Evolutionary conservation across 2,888 invertebrate species (phyloP), one percentile per base, ranked within the genome.

Genomic region (Macropis europaea): DNA sequence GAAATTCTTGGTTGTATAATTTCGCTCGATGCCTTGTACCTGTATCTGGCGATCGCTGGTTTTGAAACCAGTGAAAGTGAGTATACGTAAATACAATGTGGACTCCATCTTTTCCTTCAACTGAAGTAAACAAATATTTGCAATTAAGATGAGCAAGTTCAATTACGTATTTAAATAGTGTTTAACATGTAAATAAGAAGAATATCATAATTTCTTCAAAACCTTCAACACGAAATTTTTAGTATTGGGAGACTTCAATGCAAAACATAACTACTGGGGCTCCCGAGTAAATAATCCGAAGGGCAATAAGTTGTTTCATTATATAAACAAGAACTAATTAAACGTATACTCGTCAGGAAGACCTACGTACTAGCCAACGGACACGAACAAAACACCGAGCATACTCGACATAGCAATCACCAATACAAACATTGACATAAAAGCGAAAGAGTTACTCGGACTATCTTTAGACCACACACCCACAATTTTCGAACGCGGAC

Each of bases 1-100:
- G 67, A 32, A 52, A 69, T 67, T 59, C 69, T 22, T 13, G 6
- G 22, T 19, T 45, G 43, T 50, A 45, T 56, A 53, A 64, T 40
- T 52, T 40, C 38, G 32, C 40, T 56, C 3, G 9, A n/a, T 7
- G 53, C 30, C 24, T 17, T 9, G 30, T 4, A n/a, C 17, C 2
- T 1, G 42, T 19, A 17, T 30, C 52, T n/a, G n/a, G 24, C 32
- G 32, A 47, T 47, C 50, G 34, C 40, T 9, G 36, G 43, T 52
- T 67, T 38, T 38, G 36, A 40, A 67, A 47, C 9, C 17, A 59
- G 45, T 50, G 67, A 57, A 38, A 59, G 38, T 28, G 28, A 9
- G 52, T 24, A 63, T 13, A n/a, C 32, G 40, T 19, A 30, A 36
- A 15, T 26, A 26, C 32, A 66, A 28, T 48, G 38, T n/a, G 24